Evolutionary conservation across 2,888 invertebrate genomes (phyloP), one percentile per base, ranked within the genome.

Genomic region (Operophtera brumata): DNA sequence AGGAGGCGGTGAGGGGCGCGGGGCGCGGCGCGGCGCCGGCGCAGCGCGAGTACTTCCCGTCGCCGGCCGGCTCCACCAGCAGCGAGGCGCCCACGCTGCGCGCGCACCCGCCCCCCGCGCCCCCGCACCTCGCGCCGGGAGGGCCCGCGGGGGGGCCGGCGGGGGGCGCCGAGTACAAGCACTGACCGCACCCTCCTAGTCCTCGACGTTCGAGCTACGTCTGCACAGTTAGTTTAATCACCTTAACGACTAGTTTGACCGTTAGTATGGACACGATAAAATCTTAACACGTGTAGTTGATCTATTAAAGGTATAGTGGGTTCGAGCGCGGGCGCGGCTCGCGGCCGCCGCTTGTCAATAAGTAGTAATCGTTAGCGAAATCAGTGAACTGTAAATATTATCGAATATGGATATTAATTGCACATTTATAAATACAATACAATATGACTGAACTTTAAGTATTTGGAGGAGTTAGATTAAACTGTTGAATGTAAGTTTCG

Each of bases 151-250:
- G 91, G 91, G 80, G 91, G 62, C 64, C 65, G 84, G 50, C 78
- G 70, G 78, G 82, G 69, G 93, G 93, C 89, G 93, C 94, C 82
- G 94, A 94, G 91, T 94, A 94, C 92, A 94, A 93, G 90, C 94
- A 94, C 93, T 94, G 93, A 93, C 93, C 83, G 82, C 58, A 39
- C 63, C 59, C 49, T 78, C 82, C 65, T 62, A 62, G 54, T 62
- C 55, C 57, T 72, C 70, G 70, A 74, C 73, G 74, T 77, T 64
- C 69, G 70, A 70, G 68, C 70, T 73, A 70, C 68, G 71, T 72
- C 69, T 71, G 77, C 82, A 80, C 82, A 67, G 71, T 71, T 79
- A 80, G 80, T 71, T 67, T 78, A 74, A 77, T 75, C 82, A 78
- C 78, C 64, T 75, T 72, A 67, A 72, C 73, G 71, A 72, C 71